Conservation (phyloP, 2,888 invertebrate species). For the Eupeodes luniger region DNA sequence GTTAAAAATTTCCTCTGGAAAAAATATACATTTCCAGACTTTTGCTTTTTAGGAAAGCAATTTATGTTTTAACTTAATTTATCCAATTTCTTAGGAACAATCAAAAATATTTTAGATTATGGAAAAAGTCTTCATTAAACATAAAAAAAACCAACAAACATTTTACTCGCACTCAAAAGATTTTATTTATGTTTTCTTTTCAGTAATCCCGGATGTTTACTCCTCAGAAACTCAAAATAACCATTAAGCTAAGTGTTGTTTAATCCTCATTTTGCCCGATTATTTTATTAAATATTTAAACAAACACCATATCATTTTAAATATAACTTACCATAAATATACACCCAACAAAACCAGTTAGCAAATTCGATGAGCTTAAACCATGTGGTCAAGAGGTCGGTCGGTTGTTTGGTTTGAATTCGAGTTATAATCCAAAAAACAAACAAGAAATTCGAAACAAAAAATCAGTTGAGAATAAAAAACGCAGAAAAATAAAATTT, state of each 20-base stretch:
- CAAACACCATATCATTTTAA: slow-evolving; percentile 31
- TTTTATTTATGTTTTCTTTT: background rate
- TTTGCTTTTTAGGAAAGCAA: slow-evolving; percentile 6
- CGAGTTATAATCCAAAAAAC: slow-evolving; percentile 55
- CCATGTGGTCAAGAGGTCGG: slow-evolving; percentile 28
- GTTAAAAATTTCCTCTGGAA: background rate
- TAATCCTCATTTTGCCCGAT: slow-evolving; percentile 11
- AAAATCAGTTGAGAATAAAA: slow-evolving; percentile 5
- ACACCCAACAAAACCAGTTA: slow-evolving; percentile 59
- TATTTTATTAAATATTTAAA: slow-evolving; percentile 29
- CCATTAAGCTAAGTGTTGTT: background rate
- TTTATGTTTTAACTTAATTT: background rate
- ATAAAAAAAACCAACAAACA: no score
- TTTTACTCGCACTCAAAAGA: no score
- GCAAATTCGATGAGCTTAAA: slow-evolving; percentile 61
- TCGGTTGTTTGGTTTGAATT: background rate
- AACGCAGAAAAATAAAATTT: background rate
- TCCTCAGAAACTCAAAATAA: background rate
- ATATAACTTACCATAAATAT: slow-evolving; percentile 59
- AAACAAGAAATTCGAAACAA: slow-evolving; percentile 34
- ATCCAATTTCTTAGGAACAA: background rate
- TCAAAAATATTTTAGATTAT: background rate
- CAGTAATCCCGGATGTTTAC: slow-evolving; percentile 25
- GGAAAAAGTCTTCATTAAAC: no score
- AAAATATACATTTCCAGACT: background rate